Conservation (phyloP, 1,140 invertebrate genomes). For the Callitettix versicolor region DNA sequence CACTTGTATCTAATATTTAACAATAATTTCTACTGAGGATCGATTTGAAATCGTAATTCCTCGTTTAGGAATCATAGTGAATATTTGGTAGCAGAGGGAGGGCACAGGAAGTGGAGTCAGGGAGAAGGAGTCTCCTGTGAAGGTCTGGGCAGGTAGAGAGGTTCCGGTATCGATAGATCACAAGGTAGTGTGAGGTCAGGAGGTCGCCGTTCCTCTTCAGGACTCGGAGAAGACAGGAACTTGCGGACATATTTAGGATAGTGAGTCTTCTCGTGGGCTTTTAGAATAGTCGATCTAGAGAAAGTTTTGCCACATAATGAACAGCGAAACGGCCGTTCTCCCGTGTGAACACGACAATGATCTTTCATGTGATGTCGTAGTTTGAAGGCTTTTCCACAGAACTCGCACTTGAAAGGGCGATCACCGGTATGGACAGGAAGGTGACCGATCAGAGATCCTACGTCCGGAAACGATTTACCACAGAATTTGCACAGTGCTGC, state of each 20-base stretch:
- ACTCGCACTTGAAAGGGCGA: constrained; percentile 80
- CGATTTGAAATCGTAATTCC: constrained; percentile 8
- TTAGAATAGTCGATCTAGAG: constrained; percentile 76
- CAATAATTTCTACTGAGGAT: neutral
- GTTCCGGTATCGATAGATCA: constrained; percentile 23
- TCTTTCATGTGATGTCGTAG: constrained; percentile 86
- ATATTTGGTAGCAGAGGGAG: constrained; percentile 17
- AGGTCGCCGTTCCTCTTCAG: constrained; percentile 49
- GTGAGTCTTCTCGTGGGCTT: constrained; percentile 85
- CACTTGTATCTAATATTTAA: neutral
- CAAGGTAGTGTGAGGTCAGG: constrained; percentile 23
- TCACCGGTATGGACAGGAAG: constrained; percentile 80
- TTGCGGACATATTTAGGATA: constrained; percentile 80
- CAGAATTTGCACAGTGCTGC: constrained; percentile 80
- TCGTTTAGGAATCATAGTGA: constrained; percentile 17
- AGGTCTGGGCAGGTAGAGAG: constrained; percentile 22
- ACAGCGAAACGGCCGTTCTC: constrained; percentile 80
- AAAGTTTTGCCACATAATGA: constrained; percentile 81
- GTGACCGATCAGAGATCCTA: constrained; percentile 72
- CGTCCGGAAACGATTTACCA: constrained; percentile 79
- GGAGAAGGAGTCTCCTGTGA: constrained; percentile 8
- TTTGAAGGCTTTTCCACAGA: constrained; percentile 84
- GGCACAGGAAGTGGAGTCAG: constrained; percentile 11
- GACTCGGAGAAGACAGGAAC: constrained; percentile 73
- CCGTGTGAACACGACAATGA: constrained; percentile 82